Evolutionary conservation across 2,888 invertebrate species (phyloP).

Genomic region (Protophormia terraenovae): DNA sequence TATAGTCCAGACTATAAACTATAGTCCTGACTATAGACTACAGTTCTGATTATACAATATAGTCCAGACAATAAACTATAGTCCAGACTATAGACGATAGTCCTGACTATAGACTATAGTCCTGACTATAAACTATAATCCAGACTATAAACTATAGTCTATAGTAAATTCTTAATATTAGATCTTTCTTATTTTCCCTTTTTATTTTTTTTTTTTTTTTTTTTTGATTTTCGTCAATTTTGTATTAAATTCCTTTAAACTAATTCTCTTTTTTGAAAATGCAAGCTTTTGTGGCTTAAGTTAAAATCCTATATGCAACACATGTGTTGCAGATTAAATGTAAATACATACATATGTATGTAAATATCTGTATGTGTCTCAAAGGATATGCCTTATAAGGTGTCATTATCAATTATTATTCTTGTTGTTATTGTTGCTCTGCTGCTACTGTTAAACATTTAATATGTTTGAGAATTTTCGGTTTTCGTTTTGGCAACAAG

Average conservation of each 20-base stretch:
- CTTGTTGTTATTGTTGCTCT: neutral
- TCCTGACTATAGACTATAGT: too few species aligned
- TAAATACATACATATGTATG: neutral
- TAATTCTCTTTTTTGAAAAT: slow-evolving; percentile 12
- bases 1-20: too few species aligned
- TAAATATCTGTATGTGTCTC: neutral
- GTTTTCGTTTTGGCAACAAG: slow-evolving; percentile 31
- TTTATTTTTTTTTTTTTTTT: neutral
- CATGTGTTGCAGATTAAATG: slow-evolving; percentile 31
- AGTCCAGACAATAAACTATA: too few species aligned
- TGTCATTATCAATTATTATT: slow-evolving; percentile 44
- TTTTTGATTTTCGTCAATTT: neutral
- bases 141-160: too few species aligned
- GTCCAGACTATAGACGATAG: too few species aligned
- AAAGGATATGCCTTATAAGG: slow-evolving; percentile 29
- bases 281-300: slow-evolving; percentile 8
- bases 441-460: slow-evolving; percentile 13
- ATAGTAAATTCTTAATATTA: too few species aligned
- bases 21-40: too few species aligned
- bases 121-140: too few species aligned
- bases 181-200: too few species aligned
- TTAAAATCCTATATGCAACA: neutral
- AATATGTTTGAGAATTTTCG: neutral
- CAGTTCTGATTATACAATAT: too few species aligned
- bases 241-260: slow-evolving; percentile 13